These are phyloP conservation scores for Glareola pratincola DNA, from an alignment of 2,113 vertebrate genomes.

Conservation along the genomic window DNA sequence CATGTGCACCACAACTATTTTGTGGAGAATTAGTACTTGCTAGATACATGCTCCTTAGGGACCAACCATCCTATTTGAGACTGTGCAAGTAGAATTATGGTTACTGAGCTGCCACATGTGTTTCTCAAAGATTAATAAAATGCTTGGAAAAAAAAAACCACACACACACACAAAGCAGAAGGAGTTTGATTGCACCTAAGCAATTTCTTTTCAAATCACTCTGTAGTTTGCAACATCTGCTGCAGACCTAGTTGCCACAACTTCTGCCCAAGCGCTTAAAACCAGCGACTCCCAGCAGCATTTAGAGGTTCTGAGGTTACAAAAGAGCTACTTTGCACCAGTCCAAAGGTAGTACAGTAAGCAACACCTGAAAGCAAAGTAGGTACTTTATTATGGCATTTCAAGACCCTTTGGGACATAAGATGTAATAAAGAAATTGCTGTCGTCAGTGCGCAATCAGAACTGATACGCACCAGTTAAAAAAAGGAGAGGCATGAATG, in stretches of 20 bases:
- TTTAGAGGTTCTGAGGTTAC: neutral
- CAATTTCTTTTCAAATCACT: neutral
- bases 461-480: neutral
- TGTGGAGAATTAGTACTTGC: neutral
- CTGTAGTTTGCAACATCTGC: neutral
- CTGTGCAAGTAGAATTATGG: neutral
- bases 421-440: neutral
- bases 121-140: conserved; percentile 19
- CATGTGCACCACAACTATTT: neutral
- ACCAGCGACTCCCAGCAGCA: neutral
- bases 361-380: neutral
- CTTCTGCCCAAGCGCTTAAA: neutral
- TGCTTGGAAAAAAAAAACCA: neutral
- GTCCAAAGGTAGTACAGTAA: neutral
- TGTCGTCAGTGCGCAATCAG: neutral
- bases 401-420: neutral
- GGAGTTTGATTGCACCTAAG: neutral
- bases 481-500: neutral
- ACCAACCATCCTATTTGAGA: neutral
- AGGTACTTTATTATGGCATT: neutral
- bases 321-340: neutral
- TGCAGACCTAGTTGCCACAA: neutral
- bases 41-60: neutral
- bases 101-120: neutral
- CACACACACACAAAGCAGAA: neutral